These are phyloP conservation scores for Triplophysa siluroides DNA, from an alignment of 2,113 vertebrate species.

Conservation along the genomic window DNA sequence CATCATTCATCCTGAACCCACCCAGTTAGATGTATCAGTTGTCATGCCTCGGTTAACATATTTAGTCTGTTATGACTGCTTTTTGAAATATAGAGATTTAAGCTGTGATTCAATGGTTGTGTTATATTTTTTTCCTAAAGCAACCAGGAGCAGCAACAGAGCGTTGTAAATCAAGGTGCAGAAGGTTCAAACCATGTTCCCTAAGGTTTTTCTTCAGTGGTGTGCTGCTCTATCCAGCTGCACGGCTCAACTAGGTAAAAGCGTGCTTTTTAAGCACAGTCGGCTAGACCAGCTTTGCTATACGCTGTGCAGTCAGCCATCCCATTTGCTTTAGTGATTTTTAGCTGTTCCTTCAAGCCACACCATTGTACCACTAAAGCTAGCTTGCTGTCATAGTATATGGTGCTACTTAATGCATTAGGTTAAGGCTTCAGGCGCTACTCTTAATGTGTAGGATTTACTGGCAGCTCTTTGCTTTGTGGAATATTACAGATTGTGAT, in stretches of 20 bases:
- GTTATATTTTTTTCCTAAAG: constrained; percentile 63
- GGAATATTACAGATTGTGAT: background rate
- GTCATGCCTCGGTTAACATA: background rate
- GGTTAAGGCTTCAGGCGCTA: background rate
- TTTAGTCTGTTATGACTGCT: constrained; percentile 43
- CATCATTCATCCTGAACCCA: constrained; percentile 29
- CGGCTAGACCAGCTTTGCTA: constrained; percentile 32
- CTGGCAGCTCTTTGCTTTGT: background rate
- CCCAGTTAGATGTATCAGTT: background rate
- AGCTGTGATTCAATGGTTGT: constrained; percentile 51
- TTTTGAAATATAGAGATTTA: constrained; percentile 35
- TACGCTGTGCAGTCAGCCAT: constrained; percentile 39
- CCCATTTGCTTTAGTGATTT: constrained; percentile 45
- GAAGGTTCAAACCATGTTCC: constrained; percentile 71
- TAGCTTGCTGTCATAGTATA: constrained; percentile 17
- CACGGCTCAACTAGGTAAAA: constrained; percentile 72
- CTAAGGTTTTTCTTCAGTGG: constrained; percentile 78
- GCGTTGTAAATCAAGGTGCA: constrained; percentile 60
- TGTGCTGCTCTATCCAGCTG: constrained; percentile 70
- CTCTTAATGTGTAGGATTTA: constrained; percentile 15
- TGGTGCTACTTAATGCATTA: background rate
- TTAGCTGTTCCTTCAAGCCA: constrained; percentile 10
- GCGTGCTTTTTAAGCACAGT: constrained; percentile 58
- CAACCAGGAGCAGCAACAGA: constrained; percentile 60
- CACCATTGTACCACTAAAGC: background rate